phyloP scores from a whole-genome alignment of 2,113 vertebrate species.

The Crotalus helleri region DNA sequence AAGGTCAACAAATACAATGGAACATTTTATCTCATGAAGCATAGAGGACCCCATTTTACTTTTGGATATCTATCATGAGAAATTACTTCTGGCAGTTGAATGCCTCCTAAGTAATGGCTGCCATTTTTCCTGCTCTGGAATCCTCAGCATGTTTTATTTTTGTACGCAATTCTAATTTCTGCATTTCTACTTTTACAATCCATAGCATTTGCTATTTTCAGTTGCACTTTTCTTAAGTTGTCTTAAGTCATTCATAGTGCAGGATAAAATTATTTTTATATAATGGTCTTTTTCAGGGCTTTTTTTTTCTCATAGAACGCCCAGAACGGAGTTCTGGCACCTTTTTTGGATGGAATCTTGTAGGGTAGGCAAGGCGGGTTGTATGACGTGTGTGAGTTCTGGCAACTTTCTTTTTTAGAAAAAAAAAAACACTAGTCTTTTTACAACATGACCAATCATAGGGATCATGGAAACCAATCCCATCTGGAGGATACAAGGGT shows the following conservation, averaged over 20 bases:
- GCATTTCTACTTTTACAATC: not conserved
- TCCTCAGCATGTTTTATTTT: not conserved
- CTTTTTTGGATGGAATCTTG: too few relatives aligned
- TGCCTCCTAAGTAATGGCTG: not conserved
- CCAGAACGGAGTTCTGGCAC: too few relatives aligned
- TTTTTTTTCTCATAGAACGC: too few relatives aligned
- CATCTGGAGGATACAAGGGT: not conserved
- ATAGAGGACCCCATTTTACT: not conserved
- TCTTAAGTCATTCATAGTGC: not conserved
- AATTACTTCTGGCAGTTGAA: not conserved
- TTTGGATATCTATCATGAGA: not conserved
- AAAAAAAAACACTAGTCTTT: not conserved
- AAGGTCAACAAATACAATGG: not conserved
- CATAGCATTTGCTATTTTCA: not conserved
- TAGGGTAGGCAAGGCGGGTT: too few relatives aligned
- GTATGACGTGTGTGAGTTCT: too few relatives aligned
- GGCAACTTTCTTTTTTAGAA: too few relatives aligned
- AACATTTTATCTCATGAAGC: not conserved
- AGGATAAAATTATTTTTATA: not conserved
- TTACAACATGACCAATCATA: not conserved
- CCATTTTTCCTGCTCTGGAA: not conserved
- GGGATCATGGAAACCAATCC: not conserved
- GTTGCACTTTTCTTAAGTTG: not conserved
- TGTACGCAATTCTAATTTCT: not conserved
- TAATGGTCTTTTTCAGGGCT: not conserved